Conservation (phyloP, 2,888 invertebrate species). For the Lasioglossum zephyrum region DNA sequence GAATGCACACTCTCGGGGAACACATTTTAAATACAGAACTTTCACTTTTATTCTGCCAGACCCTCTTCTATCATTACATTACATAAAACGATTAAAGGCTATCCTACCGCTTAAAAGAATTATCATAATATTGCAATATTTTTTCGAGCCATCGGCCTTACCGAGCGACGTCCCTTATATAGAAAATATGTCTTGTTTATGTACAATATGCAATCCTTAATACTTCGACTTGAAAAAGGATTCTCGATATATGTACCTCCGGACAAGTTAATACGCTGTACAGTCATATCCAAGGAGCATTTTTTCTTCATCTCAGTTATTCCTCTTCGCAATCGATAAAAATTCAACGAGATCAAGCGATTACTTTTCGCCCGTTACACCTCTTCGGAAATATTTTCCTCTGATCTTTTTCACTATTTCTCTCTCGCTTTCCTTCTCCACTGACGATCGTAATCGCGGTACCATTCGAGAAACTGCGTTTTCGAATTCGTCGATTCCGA, state of each 20-base stretch:
- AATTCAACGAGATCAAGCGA: slow-evolving; percentile 67
- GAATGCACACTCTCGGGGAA: slow-evolving; percentile 58
- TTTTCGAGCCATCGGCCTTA: slow-evolving; percentile 81
- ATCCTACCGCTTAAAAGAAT: slow-evolving; percentile 84
- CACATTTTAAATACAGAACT: slow-evolving; percentile 82
- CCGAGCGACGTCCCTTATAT: slow-evolving; percentile 83
- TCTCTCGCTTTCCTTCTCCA: background rate
- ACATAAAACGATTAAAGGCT: slow-evolving; percentile 84
- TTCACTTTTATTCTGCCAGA: slow-evolving; percentile 84
- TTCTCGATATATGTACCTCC: slow-evolving; percentile 80
- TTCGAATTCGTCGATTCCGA: slow-evolving; percentile 11
- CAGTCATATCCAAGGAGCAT: slow-evolving; percentile 82
- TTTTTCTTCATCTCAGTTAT: slow-evolving; percentile 52
- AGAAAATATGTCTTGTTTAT: slow-evolving; percentile 85
- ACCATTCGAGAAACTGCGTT: slow-evolving; percentile 32
- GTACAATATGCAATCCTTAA: slow-evolving; percentile 84
- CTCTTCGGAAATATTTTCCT: slow-evolving; percentile 16
- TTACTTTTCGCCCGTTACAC: slow-evolving; percentile 36
- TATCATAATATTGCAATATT: slow-evolving; percentile 84
- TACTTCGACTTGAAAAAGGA: slow-evolving; percentile 80
- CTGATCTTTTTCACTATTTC: slow-evolving; percentile 7
- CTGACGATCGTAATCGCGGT: slow-evolving; percentile 33
- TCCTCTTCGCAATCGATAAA: slow-evolving; percentile 59
- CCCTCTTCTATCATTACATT: slow-evolving; percentile 84
- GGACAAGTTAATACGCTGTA: slow-evolving; percentile 82